phyloP scores from a whole-genome alignment of 2,113 vertebrate genomes.

The Pogona vitticeps region DNA sequence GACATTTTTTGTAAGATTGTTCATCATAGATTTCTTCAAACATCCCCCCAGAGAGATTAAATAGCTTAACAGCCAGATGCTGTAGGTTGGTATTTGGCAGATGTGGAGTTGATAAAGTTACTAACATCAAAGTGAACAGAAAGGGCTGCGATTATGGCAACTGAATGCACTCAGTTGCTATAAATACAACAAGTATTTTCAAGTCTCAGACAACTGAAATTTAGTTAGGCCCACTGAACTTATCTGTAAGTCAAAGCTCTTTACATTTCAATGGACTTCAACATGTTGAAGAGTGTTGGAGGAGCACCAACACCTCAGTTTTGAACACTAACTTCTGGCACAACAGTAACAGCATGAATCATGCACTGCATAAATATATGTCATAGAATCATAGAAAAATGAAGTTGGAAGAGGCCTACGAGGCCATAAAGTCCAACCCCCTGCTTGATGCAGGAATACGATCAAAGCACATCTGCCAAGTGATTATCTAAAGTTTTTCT shows the following conservation, averaged over 20 bases:
- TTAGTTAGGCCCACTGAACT: not conserved
- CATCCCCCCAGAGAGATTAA: constrained; percentile 64
- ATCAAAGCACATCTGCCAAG: too few relatives aligned
- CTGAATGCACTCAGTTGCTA: constrained; percentile 44
- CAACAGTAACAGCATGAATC: not conserved
- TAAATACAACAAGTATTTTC: constrained; percentile 45
- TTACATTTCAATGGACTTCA: not conserved
- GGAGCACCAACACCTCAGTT: not conserved
- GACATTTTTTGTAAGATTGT: constrained; percentile 59
- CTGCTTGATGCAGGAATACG: too few relatives aligned
- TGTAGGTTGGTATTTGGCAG: constrained; percentile 54
- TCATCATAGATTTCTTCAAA: constrained; percentile 64
- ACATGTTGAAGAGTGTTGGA: not conserved
- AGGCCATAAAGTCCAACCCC: too few relatives aligned
- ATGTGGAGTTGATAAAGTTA: constrained; percentile 59
- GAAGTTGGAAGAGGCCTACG: too few relatives aligned
- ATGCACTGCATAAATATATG: too few relatives aligned
- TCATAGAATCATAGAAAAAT: too few relatives aligned
- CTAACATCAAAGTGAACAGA: constrained; percentile 60
- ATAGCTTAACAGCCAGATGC: constrained; percentile 71
- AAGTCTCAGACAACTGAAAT: not conserved
- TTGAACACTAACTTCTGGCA: not conserved
- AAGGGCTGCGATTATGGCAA: too few relatives aligned
- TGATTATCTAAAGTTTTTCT: too few relatives aligned
- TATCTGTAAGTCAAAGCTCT: not conserved